Percentiles rank a stretch among this genome's conserved stretches.
Conservation (phyloP, 53 echinoderm and acorn worm species). For the Astropecten irregularis region DNA sequence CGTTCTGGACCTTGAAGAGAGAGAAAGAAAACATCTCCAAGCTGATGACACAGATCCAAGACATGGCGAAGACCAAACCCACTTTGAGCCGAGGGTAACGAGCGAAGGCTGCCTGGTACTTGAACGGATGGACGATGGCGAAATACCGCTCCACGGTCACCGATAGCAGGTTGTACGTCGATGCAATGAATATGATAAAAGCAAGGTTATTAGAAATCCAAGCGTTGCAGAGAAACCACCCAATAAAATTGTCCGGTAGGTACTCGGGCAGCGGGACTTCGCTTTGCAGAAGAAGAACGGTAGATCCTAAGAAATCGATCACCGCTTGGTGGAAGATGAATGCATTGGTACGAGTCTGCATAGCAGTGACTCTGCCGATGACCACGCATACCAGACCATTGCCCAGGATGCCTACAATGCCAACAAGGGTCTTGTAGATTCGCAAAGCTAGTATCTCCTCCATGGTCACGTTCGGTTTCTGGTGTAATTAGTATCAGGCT, state of each 20-base stretch:
- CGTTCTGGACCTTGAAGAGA: background rate
- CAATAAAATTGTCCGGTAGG: conserved; percentile 40
- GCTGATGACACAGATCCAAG: background rate
- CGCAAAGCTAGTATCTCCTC: conserved; percentile 35
- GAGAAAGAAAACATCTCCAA: background rate
- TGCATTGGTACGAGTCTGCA: conserved; percentile 74
- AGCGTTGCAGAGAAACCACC: no score
- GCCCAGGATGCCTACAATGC: conserved; percentile 60
- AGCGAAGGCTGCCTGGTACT: conserved; percentile 12
- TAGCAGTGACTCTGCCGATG: conserved; percentile 54
- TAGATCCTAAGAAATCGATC: conserved; percentile 70
- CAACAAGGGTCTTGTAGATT: conserved; percentile 42
- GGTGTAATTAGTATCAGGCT: no score
- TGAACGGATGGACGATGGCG: conserved; percentile 33
- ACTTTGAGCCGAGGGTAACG: background rate
- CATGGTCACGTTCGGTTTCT: no score
- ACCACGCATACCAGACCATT: conserved; percentile 77
- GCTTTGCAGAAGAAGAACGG: conserved; percentile 19
- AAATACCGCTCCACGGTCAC: conserved; percentile 25
- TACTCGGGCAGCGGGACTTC: conserved; percentile 33
- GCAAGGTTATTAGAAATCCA: no score
- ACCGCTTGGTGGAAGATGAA: conserved; percentile 87
- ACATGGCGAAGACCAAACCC: background rate
- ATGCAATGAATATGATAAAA: no score
- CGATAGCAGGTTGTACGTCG: background rate